Conservation (phyloP, 2,113 vertebrate species). For the Platycercus adscitus region DNA sequence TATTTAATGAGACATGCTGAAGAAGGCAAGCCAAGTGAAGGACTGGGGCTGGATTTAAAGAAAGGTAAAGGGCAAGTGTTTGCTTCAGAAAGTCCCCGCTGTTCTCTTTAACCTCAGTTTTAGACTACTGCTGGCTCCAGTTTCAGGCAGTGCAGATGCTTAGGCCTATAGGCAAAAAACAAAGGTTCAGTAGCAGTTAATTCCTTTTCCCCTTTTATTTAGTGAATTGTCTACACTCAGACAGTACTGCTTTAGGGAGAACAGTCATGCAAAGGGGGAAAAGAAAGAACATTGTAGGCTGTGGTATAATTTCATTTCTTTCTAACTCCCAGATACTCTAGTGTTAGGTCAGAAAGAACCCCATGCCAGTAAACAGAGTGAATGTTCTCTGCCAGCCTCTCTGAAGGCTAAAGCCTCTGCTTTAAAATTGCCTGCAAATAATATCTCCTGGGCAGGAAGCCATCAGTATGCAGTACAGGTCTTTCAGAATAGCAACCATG, state of each 20-base stretch:
- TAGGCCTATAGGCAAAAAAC: neutral
- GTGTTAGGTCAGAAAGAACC: neutral
- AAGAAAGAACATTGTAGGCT: neutral
- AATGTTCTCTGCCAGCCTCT: neutral
- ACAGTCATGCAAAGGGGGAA: neutral
- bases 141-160: neutral
- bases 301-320: neutral
- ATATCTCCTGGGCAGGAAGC: constrained; percentile 21
- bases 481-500: constrained; percentile 2
- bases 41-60: constrained; percentile 1
- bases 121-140: neutral
- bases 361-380: neutral
- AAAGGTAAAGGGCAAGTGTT: constrained; percentile 9
- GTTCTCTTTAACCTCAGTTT: neutral
- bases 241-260: neutral
- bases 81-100: neutral
- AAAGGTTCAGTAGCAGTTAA: neutral
- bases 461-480: neutral
- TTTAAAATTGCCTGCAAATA: constrained; percentile 4
- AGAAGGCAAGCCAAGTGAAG: constrained; percentile 42
- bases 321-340: neutral
- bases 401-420: neutral
- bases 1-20: constrained; percentile 45
- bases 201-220: neutral
- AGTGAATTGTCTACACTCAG: neutral